phyloP scores from a whole-genome alignment of 2,113 vertebrate genomes.

The Oncorhynchus clarkii region DNA sequence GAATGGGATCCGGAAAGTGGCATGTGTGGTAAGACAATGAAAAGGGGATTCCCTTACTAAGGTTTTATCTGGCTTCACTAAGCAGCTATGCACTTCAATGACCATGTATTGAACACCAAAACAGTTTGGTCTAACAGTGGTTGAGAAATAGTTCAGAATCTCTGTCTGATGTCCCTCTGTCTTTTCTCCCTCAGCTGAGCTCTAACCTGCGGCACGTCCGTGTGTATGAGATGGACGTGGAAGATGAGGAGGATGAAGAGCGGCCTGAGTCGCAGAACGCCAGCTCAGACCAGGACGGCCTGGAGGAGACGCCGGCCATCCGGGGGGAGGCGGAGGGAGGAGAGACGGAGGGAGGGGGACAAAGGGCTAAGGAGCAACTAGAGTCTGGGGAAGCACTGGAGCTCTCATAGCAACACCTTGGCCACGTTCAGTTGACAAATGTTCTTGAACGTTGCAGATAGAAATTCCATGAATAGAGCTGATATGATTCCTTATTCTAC shows the following conservation, averaged over 20 bases:
- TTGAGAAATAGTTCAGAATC: not conserved
- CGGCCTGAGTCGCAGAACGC: constrained; percentile 77
- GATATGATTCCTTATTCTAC: too few relatives aligned
- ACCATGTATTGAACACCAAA: too few relatives aligned
- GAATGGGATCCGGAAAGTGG: constrained; percentile 94
- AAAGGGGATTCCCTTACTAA: not conserved
- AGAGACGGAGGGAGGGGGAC: constrained; percentile 13
- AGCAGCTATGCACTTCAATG: not conserved
- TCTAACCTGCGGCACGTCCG: constrained; percentile 91
- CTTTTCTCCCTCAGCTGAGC: constrained; percentile 77
- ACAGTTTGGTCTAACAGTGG: too few relatives aligned
- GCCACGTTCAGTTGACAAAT: too few relatives aligned
- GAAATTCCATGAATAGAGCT: too few relatives aligned
- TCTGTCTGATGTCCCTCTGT: not conserved
- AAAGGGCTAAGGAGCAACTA: constrained; percentile 41
- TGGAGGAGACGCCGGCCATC: constrained; percentile 64
- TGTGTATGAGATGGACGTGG: constrained; percentile 96
- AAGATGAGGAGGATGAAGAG: constrained; percentile 81
- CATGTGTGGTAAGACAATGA: constrained; percentile 84
- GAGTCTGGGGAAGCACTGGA: constrained; percentile 58
- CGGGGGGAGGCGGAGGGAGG: constrained; percentile 41
- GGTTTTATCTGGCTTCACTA: not conserved
- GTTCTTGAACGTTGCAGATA: too few relatives aligned
- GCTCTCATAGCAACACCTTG: constrained; percentile 25
- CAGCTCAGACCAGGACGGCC: constrained; percentile 67